Evolutionary conservation across 2,113 vertebrate genomes (phyloP), one percentile per base, ranked within the genome.

Genomic region (Corynorhinus townsendii): DNA sequence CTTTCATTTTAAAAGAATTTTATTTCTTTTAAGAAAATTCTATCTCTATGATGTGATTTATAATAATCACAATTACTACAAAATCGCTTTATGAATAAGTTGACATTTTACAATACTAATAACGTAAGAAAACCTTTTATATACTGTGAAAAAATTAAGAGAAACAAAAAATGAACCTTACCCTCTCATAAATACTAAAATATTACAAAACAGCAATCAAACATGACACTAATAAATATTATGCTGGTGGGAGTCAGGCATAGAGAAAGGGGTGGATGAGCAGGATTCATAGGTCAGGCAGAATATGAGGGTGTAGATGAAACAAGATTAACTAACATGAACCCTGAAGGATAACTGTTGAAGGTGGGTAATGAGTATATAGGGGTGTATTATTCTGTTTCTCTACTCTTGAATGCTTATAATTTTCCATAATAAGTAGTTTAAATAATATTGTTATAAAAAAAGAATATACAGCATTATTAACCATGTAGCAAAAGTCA

Each of bases 131-230:
- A 94, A 91, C 7, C 15, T 83, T 87, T 75, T 66, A 80, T 84
- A 69, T 88, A 85, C 17, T 49, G 19, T 28, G 73, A 84, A n/a
- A 45, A 49, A 30, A 59, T 66, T 17, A 93, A 93, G 24, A 49
- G 22, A 92, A 83, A 68, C 17, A 83, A 88, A 95, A 90, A 49
- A 4, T 71, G 47, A 89, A 73, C 6, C 28, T 52, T 68, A 52
- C 28, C 2, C 17, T 93, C n/a, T 72, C 16, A 88, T 43, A 92
- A 88, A 52, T 73, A 89, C 28, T 62, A 30, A 94, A 95, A n/a
- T 91, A 85, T 56, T 94, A 64, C 7, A 45, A 96, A 96, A 90
- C 38, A 81, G 22, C 66, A 92, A 43, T 38, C 56, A 95, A 85
- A 86, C 5, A 84, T 43, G 54, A 56, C 19, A 95, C 47, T 75